Base-by-base conservation (phyloP, 53 echinoderm and acorn worm genomes). In the Paracentrotus lividus region DNA sequence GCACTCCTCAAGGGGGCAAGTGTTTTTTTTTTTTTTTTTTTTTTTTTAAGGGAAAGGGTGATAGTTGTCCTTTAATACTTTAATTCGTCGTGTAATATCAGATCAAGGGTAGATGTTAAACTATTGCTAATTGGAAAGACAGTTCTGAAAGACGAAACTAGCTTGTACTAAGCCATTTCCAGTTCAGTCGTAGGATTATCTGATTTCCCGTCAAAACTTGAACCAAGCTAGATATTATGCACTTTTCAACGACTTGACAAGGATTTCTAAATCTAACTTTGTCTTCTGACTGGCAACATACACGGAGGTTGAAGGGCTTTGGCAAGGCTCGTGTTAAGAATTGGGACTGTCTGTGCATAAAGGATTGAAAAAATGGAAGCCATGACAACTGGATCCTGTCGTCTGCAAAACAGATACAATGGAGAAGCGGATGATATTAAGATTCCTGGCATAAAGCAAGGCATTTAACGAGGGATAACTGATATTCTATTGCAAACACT, bases 401-500 rank as follows among this genome's bases (percentile, higher is more conserved):
- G 81, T 81, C 47, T 44, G 26, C 81, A 81, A 81, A n/a, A 81
- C 81, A 81, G 81, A 81, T 78, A 78, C 78, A 78, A 47, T 47
- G 47, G 44, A n/a, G 33, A 47, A 81, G 49, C n/a, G 81, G 81
- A 81, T 81, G 81, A 45, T 81, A 81, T 81, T n/a, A 81, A 81
- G 81, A 81, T 81, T 81, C 81, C 81, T 1, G 81, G 44, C 47
- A 47, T n/a, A 81, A 81, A 81, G 81, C 81, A 81, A 47, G 81
- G 81, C 81, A 81, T 81, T 81, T 81, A 81, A 81, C 49, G 49
- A 81, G 81, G 45, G 81, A 81, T 81, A 81, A 81, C 81, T 81
- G 86, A 86, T 86, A 86, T 86, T 86, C 56, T 18, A 56, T 12
- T 55, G 86, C 86, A 86, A 86, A 86, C 86, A 86, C 86, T 53